Evolutionary conservation across 2,888 invertebrate species (phyloP).

Genomic region (Scaptomyza tumidula): DNA sequence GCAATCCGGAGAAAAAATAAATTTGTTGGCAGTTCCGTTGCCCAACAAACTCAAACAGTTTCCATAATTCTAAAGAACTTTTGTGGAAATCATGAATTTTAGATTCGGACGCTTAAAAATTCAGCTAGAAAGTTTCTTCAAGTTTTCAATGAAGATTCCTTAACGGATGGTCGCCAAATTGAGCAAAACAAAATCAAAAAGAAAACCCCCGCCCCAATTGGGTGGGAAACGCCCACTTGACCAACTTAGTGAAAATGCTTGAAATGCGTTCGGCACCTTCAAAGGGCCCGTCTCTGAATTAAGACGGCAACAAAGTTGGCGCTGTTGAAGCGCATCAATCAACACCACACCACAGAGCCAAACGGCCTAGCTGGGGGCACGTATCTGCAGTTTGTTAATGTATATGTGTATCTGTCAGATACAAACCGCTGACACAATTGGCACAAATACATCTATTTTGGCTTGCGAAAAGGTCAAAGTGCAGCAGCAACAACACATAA

Average conservation of each 20-base stretch:
- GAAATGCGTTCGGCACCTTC: constrained; percentile 58
- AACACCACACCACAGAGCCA: constrained; percentile 49
- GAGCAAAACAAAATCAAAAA: constrained; percentile 41
- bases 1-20: no score
- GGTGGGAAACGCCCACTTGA: constrained; percentile 68
- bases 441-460: constrained; percentile 72
- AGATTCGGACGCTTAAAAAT: neutral
- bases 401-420: constrained; percentile 44
- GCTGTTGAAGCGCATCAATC: constrained; percentile 70
- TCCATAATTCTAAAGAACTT: neutral
- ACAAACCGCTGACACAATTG: constrained; percentile 68
- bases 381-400: constrained; percentile 25
- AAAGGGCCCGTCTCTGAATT: constrained; percentile 51
- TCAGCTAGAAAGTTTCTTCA: neutral
- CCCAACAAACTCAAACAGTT: neutral
- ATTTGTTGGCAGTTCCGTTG: constrained; percentile 24
- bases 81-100: constrained; percentile 31
- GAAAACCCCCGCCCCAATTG: constrained; percentile 24
- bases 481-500: constrained; percentile 35
- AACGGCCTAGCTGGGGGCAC: constrained; percentile 10
- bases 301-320: constrained; percentile 47
- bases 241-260: constrained; percentile 63
- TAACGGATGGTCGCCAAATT: constrained; percentile 60
- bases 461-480: constrained; percentile 68
- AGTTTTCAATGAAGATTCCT: constrained; percentile 3